Conservation (phyloP, 2,888 invertebrate genomes). For the Ectobius pallidus region DNA sequence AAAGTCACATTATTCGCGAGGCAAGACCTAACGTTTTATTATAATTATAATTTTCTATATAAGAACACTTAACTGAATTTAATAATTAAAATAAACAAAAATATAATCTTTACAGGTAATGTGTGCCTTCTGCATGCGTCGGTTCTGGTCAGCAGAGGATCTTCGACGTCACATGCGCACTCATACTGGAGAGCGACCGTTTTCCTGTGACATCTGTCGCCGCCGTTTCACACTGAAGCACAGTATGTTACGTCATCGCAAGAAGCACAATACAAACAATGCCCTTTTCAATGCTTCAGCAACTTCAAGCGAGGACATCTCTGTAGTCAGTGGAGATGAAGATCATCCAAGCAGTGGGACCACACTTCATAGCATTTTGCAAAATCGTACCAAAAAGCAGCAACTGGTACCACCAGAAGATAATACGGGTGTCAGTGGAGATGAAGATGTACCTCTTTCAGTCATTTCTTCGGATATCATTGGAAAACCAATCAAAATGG, state of each 20-base stretch:
- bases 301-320: slow-evolving; percentile 53
- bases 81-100: no score
- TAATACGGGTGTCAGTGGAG: slow-evolving; percentile 19
- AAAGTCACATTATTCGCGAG: no score
- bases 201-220: slow-evolving; percentile 88
- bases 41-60: no score
- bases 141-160: slow-evolving; percentile 96
- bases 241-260: slow-evolving; percentile 91
- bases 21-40: no score
- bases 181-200: slow-evolving; percentile 90
- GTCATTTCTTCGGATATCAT: background rate
- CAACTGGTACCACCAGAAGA: slow-evolving; percentile 14
- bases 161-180: slow-evolving; percentile 92
- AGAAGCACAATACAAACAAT: slow-evolving; percentile 72
- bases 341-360: slow-evolving; percentile 37
- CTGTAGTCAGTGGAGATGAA: slow-evolving; percentile 41
- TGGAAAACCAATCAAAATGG: background rate
- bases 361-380: background rate
- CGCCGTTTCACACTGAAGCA: slow-evolving; percentile 91
- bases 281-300: slow-evolving; percentile 52
- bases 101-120: slow-evolving; percentile 72
- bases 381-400: slow-evolving; percentile 36
- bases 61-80: no score
- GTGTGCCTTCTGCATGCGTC: slow-evolving; percentile 90
- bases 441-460: slow-evolving; percentile 24